These are phyloP conservation scores for Branchinecta lindahli DNA, from an alignment of 1,140 invertebrate genomes.

Conservation along the genomic window DNA sequence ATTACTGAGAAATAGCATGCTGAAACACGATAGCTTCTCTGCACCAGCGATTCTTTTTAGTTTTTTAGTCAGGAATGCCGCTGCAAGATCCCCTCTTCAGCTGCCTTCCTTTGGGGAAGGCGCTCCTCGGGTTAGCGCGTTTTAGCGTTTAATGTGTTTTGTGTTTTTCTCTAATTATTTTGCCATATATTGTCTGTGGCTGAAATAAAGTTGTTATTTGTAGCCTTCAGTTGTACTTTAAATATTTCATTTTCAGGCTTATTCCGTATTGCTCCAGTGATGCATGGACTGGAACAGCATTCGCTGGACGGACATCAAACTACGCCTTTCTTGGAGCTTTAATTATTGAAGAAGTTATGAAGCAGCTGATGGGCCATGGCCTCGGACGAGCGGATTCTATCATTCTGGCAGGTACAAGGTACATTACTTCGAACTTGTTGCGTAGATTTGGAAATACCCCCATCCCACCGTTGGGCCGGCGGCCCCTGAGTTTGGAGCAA, in stretches of 20 bases:
- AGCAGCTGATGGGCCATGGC: slow-evolving; percentile 40
- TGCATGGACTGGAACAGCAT: slow-evolving; percentile 67
- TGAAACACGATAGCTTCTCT: too few relatives aligned
- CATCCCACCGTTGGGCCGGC: too few relatives aligned
- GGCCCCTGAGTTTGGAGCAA: too few relatives aligned
- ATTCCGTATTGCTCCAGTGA: slow-evolving; percentile 88
- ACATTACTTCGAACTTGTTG: slow-evolving; percentile 15
- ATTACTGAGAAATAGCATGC: too few relatives aligned
- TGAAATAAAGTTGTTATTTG: neutral
- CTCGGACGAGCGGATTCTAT: slow-evolving; percentile 32
- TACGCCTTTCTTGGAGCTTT: slow-evolving; percentile 77
- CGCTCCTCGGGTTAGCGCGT: too few relatives aligned
- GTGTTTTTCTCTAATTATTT: too few relatives aligned
- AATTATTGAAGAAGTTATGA: slow-evolving; percentile 59
- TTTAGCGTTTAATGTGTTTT: too few relatives aligned
- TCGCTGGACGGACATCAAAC: slow-evolving; percentile 26
- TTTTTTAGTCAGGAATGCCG: too few relatives aligned
- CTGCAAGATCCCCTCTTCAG: too few relatives aligned
- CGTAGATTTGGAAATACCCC: neutral
- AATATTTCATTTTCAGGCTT: slow-evolving; percentile 38
- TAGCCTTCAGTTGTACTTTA: neutral
- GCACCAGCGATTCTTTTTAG: too few relatives aligned
- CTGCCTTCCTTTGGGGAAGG: too few relatives aligned
- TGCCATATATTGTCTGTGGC: too few relatives aligned
- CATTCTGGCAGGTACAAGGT: slow-evolving; percentile 57